Conservation (phyloP, 2,113 vertebrate species). For the Pelmatolapia mariae region DNA sequence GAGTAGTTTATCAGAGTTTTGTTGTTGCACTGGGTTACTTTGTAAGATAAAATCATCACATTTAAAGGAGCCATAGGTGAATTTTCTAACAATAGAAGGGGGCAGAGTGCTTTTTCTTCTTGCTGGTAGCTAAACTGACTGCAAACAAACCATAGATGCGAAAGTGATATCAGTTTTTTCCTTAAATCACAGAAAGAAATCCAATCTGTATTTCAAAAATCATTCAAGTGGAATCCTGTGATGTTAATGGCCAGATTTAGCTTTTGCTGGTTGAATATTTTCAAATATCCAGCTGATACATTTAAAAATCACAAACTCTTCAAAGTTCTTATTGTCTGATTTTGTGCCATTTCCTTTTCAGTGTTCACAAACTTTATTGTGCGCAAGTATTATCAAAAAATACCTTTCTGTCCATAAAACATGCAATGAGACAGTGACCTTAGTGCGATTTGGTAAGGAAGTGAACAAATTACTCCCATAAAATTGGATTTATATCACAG, state of each 20-base stretch:
- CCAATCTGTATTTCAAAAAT: not conserved
- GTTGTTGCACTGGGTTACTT: not conserved
- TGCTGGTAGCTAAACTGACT: not conserved
- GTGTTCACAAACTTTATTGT: not conserved
- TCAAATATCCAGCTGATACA: not conserved
- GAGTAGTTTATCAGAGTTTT: not conserved
- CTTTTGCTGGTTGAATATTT: not conserved
- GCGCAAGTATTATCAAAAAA: not conserved
- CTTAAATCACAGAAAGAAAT: not conserved
- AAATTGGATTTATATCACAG: not conserved
- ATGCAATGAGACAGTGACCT: not conserved
- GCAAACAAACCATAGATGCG: not conserved
- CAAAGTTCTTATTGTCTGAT: not conserved
- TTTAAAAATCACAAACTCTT: not conserved
- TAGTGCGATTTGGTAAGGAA: not conserved
- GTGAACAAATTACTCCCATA: not conserved
- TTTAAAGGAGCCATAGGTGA: not conserved
- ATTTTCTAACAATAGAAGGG: not conserved
- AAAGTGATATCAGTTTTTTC: not conserved
- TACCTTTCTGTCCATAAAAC: not conserved
- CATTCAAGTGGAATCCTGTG: not conserved
- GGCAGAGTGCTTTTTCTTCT: not conserved
- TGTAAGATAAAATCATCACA: not conserved
- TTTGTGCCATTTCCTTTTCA: not conserved
- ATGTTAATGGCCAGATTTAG: not conserved